Base-by-base conservation (phyloP, 2,888 invertebrate genomes). In the Parnassius glacialis region DNA sequence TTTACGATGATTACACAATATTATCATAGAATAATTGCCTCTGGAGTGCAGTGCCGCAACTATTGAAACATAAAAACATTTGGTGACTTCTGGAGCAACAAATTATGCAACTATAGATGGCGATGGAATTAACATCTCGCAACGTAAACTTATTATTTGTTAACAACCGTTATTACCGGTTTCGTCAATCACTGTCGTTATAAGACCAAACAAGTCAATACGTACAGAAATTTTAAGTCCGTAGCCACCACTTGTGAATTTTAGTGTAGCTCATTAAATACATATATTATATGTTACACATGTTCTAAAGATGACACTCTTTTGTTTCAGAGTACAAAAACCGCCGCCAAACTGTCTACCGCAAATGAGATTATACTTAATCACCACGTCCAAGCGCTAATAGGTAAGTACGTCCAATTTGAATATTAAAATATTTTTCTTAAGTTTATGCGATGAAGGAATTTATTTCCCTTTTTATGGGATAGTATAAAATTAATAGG, bases 291-390 rank as follows among this genome's bases (percentile, higher is more conserved):
- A 34, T 50, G 2, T 11, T 42, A 56, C 25, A 53, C 52, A 44
- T 55, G 47, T 42, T 59, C 59, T 54, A 55, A 57, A 41, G 41
- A n/a, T 54, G 42, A 52, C 53, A 42, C 58, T 55, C 67, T 74
- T 79, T 72, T 70, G 61, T 80, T 89, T 9, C 86, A 91, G 90
- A 79, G 83, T 86, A 76, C 69, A 65, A 75, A 75, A 76, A 79
- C 81, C 86, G 85, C 88, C 90, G 91, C 87, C 90, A 91, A 90
- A 83, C 91, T 91, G 90, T 86, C 90, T 89, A 91, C 90, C 90
- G 88, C 91, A 83, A 90, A 90, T 91, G 91, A 90, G 81, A 85
- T 90, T 82, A 81, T 85, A 80, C 79, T 76, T 75, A 84, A 82
- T 76, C 86, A 85, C 83, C 89, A 90, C 87, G 81, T 90, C 84